Conservation (phyloP, 2,888 invertebrate species). For the Andrena flavipes region DNA sequence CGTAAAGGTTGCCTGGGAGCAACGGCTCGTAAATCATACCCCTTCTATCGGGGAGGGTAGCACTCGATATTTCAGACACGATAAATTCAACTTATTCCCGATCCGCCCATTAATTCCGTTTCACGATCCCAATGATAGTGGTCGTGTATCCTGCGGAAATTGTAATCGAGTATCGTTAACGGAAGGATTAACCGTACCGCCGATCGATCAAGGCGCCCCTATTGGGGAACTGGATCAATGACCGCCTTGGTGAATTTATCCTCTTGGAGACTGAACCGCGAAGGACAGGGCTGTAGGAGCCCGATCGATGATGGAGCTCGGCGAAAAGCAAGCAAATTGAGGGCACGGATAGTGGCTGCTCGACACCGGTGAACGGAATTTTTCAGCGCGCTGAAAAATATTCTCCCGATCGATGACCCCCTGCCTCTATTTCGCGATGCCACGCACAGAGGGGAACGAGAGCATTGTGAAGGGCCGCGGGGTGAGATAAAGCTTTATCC, state of each 20-base stretch:
- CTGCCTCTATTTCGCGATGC: constrained; percentile 1
- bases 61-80: constrained; percentile 12
- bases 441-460: constrained; percentile 20
- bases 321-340: not conserved
- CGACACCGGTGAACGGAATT: constrained; percentile 7
- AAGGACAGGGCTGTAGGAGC: not conserved
- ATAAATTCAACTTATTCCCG: constrained; percentile 34
- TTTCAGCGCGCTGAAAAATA: constrained; percentile 40
- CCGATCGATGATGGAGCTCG: constrained; percentile 13
- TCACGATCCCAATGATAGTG: constrained; percentile 7
- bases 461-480: constrained; percentile 9
- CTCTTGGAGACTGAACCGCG: not conserved
- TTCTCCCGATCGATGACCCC: constrained; percentile 14
- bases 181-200: not conserved
- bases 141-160: not conserved
- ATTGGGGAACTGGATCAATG: constrained; percentile 24
- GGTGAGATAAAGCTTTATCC: constrained; percentile 27
- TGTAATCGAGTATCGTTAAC: not conserved
- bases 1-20: not conserved
- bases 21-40: constrained; percentile 5
- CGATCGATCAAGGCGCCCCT: not conserved
- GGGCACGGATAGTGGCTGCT: constrained; percentile 1
- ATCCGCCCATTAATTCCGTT: constrained; percentile 15
- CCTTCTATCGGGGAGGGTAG: not conserved
- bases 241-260: not conserved